Percentiles rank a stretch among this genome's conserved stretches.
phyloP scores from a whole-genome alignment of 2,797 vertebrate species.

The Leucoraja ocellata region DNA sequence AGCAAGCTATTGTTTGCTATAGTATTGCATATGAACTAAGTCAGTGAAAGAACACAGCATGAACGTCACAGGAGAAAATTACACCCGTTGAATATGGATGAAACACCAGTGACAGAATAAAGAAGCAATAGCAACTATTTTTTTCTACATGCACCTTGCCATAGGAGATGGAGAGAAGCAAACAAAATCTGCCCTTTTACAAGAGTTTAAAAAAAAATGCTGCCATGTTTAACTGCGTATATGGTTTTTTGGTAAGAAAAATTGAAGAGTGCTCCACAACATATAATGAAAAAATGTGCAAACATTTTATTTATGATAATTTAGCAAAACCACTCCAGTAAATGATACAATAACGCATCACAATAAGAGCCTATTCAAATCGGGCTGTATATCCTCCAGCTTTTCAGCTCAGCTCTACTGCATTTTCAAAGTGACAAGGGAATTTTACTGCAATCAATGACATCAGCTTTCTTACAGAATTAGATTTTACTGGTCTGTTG shows the following conservation, averaged over 20 bases:
- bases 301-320: background rate
- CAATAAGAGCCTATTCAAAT: background rate
- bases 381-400: background rate
- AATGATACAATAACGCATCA: background rate
- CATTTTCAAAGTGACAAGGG: slow-evolving; percentile 8
- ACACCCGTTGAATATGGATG: background rate
- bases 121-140: background rate
- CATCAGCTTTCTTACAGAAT: slow-evolving; percentile 30
- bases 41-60: background rate
- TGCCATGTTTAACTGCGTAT: background rate
- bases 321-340: background rate
- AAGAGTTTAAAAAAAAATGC: background rate
- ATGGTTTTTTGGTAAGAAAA: background rate
- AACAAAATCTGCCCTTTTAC: background rate
- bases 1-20: background rate
- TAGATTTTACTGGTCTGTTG: slow-evolving; percentile 32
- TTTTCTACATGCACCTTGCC: background rate
- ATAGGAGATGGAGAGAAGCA: background rate
- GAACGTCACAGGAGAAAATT: background rate
- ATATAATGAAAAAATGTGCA: background rate
- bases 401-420: slow-evolving; percentile 27
- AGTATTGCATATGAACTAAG: background rate
- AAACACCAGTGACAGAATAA: background rate
- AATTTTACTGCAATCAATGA: slow-evolving; percentile 39
- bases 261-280: background rate